Evolutionary conservation across 2,113 vertebrate species (phyloP), one percentile per base, ranked within the genome.

Genomic region (Vanacampus margaritifer): DNA sequence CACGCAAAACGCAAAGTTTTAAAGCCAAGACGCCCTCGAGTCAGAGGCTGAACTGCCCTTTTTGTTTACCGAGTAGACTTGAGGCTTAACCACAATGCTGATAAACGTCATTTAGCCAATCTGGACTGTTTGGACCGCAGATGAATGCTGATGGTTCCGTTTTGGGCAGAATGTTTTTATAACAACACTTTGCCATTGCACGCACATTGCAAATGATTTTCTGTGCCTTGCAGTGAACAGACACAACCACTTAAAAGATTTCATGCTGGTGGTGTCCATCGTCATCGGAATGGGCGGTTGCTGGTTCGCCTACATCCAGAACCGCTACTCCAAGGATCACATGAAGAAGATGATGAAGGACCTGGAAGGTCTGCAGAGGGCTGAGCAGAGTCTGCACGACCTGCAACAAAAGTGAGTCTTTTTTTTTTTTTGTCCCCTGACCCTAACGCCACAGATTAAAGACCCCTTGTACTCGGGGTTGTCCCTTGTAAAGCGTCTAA

Each of bases 301-400:
- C 92, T 99, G 97, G 97, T 98, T 99, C 7, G 96, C 97, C 79
- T 98, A 94, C 85, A 98, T 98, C 90, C 97, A 99, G 91, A 98
- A 98, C 64, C 95, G 97, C 69, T 96, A 96, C 86, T 98, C 96
- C 1, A 98, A 96, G 87, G 97, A 99, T 83, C 97, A 99, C 90
- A 98, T 99, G 96, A 98, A 96, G 92, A 98, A 95, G 91, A 98
- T 97, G 96, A 98, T 98, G 94, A 96, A 93, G 43, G 97, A 99
- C 90, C 91, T 99, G 57, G 97, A 98, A 66, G 96, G 97, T 0
- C 91, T 99, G n/a, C 97, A 99, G 81, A 88, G 94, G 68, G 97
- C 97, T 0, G 97, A 99, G 67, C 95, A 98, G 89, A 98, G 96
- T 76, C 93, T 99, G 1, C 94, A 98, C 11, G 97, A 98, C 84